phyloP scores from a whole-genome alignment of 2,888 invertebrate species.

The Polyommatus iphigenia region DNA sequence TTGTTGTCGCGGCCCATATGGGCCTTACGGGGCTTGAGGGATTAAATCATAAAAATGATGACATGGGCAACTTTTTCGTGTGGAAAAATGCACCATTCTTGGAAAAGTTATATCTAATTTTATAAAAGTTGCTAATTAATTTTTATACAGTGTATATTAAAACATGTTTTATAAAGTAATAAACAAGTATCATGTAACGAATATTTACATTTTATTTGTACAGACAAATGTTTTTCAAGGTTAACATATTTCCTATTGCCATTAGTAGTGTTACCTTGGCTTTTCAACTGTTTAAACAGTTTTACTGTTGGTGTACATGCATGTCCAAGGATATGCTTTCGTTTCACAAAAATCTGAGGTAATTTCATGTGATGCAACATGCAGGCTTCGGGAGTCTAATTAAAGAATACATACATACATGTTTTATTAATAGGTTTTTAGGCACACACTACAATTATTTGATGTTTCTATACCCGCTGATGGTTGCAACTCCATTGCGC shows the following conservation, averaged over 20 bases:
- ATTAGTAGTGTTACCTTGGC: constrained; percentile 20
- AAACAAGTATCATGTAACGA: not conserved
- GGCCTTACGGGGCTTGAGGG: no score
- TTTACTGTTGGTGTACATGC: constrained; percentile 15
- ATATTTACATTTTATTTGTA: constrained; percentile 6
- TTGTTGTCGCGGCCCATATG: no score
- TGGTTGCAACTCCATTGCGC: no score
- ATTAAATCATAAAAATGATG: no score
- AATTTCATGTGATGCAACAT: not conserved
- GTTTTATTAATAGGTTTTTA: no score
- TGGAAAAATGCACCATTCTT: not conserved
- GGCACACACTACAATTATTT: no score
- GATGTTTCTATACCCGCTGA: no score
- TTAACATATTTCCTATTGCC: constrained; percentile 22
- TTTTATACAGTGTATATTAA: not conserved
- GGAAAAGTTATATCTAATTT: not conserved
- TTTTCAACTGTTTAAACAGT: not conserved
- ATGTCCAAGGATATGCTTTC: not conserved
- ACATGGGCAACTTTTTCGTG: no score
- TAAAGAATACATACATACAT: no score
- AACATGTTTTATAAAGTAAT: not conserved
- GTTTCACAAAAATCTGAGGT: not conserved
- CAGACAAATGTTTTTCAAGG: constrained; percentile 18
- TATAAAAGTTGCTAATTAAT: not conserved
- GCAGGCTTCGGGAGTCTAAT: no score